Base-by-base conservation (phyloP, 2,113 vertebrate genomes). In the Austrofundulus limnaeus region DNA sequence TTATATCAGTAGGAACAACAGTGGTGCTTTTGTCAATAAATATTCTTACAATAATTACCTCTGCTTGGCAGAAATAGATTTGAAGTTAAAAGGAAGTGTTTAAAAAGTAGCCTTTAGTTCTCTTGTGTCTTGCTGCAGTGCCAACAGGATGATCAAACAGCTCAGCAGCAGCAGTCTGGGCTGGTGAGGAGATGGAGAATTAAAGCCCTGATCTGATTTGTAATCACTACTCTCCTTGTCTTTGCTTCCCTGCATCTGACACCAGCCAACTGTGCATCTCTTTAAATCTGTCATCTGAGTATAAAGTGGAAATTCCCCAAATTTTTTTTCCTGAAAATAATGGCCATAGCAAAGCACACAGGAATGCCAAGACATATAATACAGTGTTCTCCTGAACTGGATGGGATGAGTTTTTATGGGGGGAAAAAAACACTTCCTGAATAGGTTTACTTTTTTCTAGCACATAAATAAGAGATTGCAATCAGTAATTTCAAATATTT, bases 131-230 rank as follows among this genome's bases (percentile, higher is more conserved):
- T 75, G 61, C 31, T 42, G 20, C 50, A 39, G 72, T 80, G 78
- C 68, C 77, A 81, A 65, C 49, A 46, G 60, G 70, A 67, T 80
- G 88, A 89, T 90, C 89, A 88, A 89, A 87, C 77, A 71, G 78
- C 75, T 75, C 78, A 66, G 63, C 80, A 71, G 81, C 82, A 84
- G 76, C 83, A 84, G 68, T 86, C 77, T 85, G 65, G 78, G 75
- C 64, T 66, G 79, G 63, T 61, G 12, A 81, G 76, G 82, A 73
- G 70, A 78, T 64, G 34, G 77, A 74, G 85, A 88, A 87, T 85
- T 83, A 86, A 82, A 80, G 79, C 73, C 69, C 72, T 81, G 83
- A 84, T 89, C 78, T 85, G 87, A 75, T 84, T 85, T 80, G 87
- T 91, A 88, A 90, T 91, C 83, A 89, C 84, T 45, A 63, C 84